Base-by-base conservation (phyloP, 2,888 invertebrate species). In the Lepidocyrtinus sp. region DNA sequence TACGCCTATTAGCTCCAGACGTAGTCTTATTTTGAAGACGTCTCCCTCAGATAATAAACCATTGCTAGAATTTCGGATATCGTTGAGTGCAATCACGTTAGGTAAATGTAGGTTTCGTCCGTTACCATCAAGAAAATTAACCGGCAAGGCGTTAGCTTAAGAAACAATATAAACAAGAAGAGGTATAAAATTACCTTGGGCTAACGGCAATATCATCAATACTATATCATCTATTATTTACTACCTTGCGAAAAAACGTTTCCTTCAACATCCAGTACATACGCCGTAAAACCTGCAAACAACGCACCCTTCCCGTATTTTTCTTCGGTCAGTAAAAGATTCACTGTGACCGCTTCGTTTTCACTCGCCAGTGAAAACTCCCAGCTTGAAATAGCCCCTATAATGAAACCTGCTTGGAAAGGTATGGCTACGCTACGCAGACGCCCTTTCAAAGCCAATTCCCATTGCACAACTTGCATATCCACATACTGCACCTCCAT, bases 381-480 rank as follows among this genome's bases (percentile, higher is more conserved):
- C 76, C 76, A 76, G 22, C 64, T 70, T 0, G 76, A 76, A 1
- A 77, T 15, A 7, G 71, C 71, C 45, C 65, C 77, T 36, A 55
- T 55, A n/a, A 50, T 27, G n/a, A 15, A 77, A 2, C 71, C 77
- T 63, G 76, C 64, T 45, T 77, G 36, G 55, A 77, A 77, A 17
- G 55, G 36, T 17, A 77, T 71, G 0, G 77, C 71, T 15, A 71
- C 64, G 21, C 64, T 59, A 1, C 65, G 71, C 7, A 77, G 26
- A 17, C 62, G 36, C 25, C 27, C 50, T 19, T 65, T 64, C 26
- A 77, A 1, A 15, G 77, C 77, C 25, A 65, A 27, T n/a, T 77
- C 26, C 77, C 77, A 77, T 17, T 77, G 76, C 12, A 76, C 76
- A 12, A 76, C 76, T 70, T 76, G 70, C 76, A 76, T 76, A 22